Percentiles rank a stretch among this genome's conserved stretches.
Conservation (phyloP, 2,797 vertebrate genomes). For the Pampus argenteus region DNA sequence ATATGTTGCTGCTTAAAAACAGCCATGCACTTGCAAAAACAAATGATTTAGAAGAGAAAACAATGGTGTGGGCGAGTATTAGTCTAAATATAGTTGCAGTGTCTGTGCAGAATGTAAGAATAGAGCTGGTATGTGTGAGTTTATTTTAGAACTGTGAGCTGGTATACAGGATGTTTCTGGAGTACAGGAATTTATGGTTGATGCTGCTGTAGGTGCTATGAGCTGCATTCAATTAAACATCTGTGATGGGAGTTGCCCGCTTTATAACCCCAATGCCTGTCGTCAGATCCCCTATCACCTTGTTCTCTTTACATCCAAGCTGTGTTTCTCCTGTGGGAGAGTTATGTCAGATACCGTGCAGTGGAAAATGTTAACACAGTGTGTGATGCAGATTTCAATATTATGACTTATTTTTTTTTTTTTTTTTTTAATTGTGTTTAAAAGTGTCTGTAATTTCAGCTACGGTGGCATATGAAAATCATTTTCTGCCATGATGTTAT, state of each 20-base stretch:
- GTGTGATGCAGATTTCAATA: neutral
- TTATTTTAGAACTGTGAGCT: conserved; percentile 57
- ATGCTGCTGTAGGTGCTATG: conserved; percentile 37
- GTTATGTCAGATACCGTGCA: conserved; percentile 10
- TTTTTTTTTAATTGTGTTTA: conserved; percentile 5
- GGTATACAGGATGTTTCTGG: conserved; percentile 31
- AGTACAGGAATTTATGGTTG: conserved; percentile 43
- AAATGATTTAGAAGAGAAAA: conserved; percentile 12
- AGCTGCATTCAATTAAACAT: conserved; percentile 64
- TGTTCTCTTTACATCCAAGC: conserved; percentile 17
- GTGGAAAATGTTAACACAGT: conserved; percentile 2
- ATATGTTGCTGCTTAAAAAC: neutral
- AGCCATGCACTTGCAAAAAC: too few species aligned
- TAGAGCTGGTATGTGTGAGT: conserved; percentile 27
- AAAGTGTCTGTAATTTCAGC: neutral
- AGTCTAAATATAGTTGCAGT: conserved; percentile 41
- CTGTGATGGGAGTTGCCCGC: conserved; percentile 54
- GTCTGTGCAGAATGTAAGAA: conserved; percentile 19
- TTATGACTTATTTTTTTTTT: too few species aligned
- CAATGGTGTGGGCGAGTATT: conserved; percentile 10
- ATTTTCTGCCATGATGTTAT: neutral
- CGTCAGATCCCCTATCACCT: conserved; percentile 31
- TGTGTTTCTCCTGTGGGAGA: conserved; percentile 9
- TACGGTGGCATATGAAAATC: neutral
- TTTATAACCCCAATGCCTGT: conserved; percentile 55